A percentile compares a stretch with the other conserved stretches of the same genome.
Conservation (phyloP, 2,113 vertebrate genomes). For the Oncorhynchus kisutch region DNA sequence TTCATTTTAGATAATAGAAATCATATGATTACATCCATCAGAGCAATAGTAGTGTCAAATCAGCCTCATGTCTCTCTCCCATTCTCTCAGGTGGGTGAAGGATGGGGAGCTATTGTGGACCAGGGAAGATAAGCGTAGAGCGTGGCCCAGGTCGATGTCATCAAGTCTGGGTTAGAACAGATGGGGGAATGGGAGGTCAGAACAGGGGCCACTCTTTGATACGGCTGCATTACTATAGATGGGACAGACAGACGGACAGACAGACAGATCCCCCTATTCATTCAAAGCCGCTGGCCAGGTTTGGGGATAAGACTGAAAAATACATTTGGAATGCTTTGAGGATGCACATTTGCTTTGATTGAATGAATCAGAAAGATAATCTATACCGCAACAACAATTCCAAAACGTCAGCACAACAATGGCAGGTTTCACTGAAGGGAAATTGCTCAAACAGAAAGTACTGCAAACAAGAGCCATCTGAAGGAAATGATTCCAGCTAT, state of each 20-base stretch:
- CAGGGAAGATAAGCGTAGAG: not conserved
- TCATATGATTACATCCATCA: constrained; percentile 48
- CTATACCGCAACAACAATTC: no score
- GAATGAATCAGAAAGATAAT: no score
- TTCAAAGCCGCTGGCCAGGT: not conserved
- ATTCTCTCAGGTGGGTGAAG: constrained; percentile 34
- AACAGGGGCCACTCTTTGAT: not conserved
- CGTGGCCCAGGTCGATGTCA: not conserved
- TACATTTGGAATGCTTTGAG: no score
- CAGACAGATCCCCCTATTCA: not conserved
- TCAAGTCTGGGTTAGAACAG: not conserved
- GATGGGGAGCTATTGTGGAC: constrained; percentile 34
- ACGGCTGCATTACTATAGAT: not conserved
- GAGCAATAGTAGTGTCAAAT: constrained; percentile 25
- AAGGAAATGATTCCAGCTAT: constrained; percentile 33
- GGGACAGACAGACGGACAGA: not conserved
- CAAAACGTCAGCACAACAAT: no score
- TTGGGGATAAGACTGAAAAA: not conserved
- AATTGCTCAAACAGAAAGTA: not conserved
- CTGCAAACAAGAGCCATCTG: constrained; percentile 11
- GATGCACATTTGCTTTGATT: no score
- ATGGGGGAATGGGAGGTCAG: not conserved
- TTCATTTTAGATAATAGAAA: constrained; percentile 37
- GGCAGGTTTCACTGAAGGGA: not conserved
- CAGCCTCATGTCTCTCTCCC: constrained; percentile 35